phyloP scores from a whole-genome alignment of 2,888 invertebrate genomes.

The Conus canariensis region DNA sequence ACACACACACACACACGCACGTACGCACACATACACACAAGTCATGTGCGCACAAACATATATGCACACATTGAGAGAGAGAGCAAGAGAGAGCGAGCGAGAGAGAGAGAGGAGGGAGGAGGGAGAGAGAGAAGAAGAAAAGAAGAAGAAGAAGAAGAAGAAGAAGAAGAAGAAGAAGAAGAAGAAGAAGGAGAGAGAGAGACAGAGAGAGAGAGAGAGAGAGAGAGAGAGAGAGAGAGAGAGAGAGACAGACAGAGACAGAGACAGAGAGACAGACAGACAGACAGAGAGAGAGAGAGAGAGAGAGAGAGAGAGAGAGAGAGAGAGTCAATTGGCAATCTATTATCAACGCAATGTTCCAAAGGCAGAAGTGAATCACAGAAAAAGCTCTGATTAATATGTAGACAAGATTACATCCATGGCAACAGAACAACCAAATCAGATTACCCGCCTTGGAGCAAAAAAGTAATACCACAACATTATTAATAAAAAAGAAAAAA shows the following conservation, averaged over 20 bases:
- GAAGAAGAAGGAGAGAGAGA: neutral
- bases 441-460: neutral
- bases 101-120: neutral
- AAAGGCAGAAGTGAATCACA: neutral
- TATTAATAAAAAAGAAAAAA: no score
- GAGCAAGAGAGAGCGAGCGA: constrained; percentile 1
- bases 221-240: neutral
- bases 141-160: neutral
- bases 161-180: neutral
- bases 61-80: neutral
- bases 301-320: constrained; percentile 11
- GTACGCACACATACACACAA: constrained; percentile 14
- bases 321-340: neutral
- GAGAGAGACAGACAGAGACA: neutral
- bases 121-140: neutral
- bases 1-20: constrained; percentile 28
- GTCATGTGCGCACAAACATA: neutral
- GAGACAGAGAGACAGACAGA: neutral
- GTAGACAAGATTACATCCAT: neutral
- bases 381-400: neutral
- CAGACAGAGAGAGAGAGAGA: neutral
- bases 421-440: neutral
- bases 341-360: no score
- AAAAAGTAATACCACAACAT: no score
- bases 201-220: neutral